Evolutionary conservation across 1,140 invertebrate genomes (phyloP).

Genomic region (Rhyzopertha dominica): DNA sequence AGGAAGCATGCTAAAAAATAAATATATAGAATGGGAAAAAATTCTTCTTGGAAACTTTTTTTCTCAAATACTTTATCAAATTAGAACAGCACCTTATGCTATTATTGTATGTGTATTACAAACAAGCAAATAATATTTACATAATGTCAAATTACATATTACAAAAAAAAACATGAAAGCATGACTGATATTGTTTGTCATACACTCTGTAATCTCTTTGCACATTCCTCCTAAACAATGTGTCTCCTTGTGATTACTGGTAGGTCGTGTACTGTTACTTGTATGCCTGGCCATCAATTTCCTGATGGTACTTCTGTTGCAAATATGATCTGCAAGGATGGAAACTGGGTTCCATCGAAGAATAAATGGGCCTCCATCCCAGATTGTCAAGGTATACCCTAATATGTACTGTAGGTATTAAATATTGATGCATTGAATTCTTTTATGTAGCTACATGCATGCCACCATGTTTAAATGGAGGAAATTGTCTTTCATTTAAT

Average conservation of each 20-base stretch:
- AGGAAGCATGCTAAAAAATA: too few species aligned
- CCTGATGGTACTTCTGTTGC: slow-evolving; percentile 58
- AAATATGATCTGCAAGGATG: slow-evolving; percentile 58
- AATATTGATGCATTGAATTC: slow-evolving; percentile 12
- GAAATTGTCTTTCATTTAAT: slow-evolving; percentile 67
- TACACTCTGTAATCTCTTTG: neutral
- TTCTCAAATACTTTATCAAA: too few species aligned
- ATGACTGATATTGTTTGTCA: too few species aligned
- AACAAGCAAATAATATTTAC: too few species aligned
- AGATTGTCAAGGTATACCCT: slow-evolving; percentile 61
- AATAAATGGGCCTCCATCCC: slow-evolving; percentile 55
- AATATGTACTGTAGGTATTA: slow-evolving; percentile 7
- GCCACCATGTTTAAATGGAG: slow-evolving; percentile 71
- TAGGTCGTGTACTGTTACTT: slow-evolving; percentile 60
- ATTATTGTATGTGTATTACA: too few species aligned
- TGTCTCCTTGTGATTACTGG: too few species aligned
- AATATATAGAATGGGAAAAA: too few species aligned
- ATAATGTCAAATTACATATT: too few species aligned
- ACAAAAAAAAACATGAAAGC: too few species aligned
- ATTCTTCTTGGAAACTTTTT: too few species aligned
- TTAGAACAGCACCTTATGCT: too few species aligned
- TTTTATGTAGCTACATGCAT: slow-evolving; percentile 61
- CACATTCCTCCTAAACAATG: neutral
- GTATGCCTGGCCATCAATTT: slow-evolving; percentile 59
- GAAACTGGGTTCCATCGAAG: slow-evolving; percentile 58